Conservation (phyloP, 2,888 invertebrate genomes). For the Nephrocerus scutellatus region DNA sequence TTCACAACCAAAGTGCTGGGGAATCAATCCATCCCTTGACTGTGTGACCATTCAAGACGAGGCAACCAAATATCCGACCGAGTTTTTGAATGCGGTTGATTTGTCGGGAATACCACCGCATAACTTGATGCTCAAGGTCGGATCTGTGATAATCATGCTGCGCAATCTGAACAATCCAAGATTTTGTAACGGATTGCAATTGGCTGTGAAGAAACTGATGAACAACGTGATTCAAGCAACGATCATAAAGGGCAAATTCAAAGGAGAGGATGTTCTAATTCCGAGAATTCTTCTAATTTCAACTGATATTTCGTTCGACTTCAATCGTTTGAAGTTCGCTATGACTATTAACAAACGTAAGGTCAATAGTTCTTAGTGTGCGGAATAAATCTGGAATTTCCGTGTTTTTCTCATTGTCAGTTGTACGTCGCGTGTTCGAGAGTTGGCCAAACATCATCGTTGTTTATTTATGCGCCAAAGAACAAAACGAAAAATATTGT, state of each 20-base stretch:
- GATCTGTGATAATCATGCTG: slow-evolving; percentile 23
- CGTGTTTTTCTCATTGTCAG: slow-evolving; percentile 9
- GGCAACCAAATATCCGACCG: slow-evolving; percentile 15
- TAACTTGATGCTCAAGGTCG: slow-evolving; percentile 23
- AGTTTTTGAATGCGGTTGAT: slow-evolving; percentile 19
- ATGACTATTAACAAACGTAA: slow-evolving; percentile 20
- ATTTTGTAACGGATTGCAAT: slow-evolving; percentile 27
- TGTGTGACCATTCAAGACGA: slow-evolving; percentile 10
- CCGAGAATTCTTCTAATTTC: neutral
- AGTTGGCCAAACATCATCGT: slow-evolving; percentile 14
- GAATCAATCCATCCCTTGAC: slow-evolving; percentile 12
- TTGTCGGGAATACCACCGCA: slow-evolving; percentile 18
- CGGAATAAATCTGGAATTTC: slow-evolving; percentile 10
- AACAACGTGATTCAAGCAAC: slow-evolving; percentile 28
- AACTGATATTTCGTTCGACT: neutral
- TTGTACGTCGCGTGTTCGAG: slow-evolving; percentile 16
- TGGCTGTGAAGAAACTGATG: slow-evolving; percentile 22
- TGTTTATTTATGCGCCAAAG: slow-evolving; percentile 6
- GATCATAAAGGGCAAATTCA: slow-evolving; percentile 12
- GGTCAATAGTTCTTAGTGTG: slow-evolving; percentile 16
- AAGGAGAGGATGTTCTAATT: slow-evolving; percentile 3
- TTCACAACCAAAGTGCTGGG: slow-evolving; percentile 13
- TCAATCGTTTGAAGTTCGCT: slow-evolving; percentile 14
- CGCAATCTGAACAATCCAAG: slow-evolving; percentile 25
- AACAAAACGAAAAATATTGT: slow-evolving; percentile 15